Evolutionary conservation across 2,888 invertebrate genomes (phyloP).

Genomic region (Heteromurus nitidus): DNA sequence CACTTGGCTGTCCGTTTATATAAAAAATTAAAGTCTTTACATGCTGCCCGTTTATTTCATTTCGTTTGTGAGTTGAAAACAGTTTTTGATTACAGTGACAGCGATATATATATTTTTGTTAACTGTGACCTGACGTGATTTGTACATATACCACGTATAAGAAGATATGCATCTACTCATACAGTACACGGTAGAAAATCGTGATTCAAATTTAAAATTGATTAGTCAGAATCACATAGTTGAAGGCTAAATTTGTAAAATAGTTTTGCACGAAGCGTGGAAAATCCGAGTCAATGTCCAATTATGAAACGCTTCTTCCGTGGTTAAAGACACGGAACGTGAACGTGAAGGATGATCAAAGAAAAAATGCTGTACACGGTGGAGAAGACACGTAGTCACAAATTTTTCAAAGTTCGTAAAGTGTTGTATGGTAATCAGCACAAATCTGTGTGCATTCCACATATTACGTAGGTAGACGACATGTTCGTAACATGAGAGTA

Average conservation of each 20-base stretch:
- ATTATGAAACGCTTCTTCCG: slow-evolving; percentile 44
- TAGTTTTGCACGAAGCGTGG: slow-evolving; percentile 9
- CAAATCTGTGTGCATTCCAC: not conserved
- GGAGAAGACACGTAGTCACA: not conserved
- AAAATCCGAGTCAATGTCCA: slow-evolving; percentile 43
- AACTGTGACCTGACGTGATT: too few relatives aligned
- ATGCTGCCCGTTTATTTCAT: too few relatives aligned
- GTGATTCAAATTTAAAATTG: not conserved
- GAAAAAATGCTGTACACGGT: not conserved
- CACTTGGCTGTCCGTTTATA: too few relatives aligned
- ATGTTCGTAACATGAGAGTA: not conserved
- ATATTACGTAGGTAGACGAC: not conserved
- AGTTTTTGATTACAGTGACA: too few relatives aligned
- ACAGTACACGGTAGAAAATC: too few relatives aligned
- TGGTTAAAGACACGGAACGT: slow-evolving; percentile 39
- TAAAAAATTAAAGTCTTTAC: too few relatives aligned
- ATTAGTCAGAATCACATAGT: not conserved
- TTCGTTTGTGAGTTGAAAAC: too few relatives aligned
- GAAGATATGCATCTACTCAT: too few relatives aligned
- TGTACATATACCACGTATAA: too few relatives aligned
- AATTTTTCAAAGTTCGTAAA: not conserved
- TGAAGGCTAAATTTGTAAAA: not conserved
- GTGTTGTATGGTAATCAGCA: not conserved
- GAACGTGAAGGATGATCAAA: slow-evolving; percentile 35
- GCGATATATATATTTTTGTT: too few relatives aligned